Conservation (phyloP, 2,797 vertebrate species). For the Scolopax bukidnonensis region DNA sequence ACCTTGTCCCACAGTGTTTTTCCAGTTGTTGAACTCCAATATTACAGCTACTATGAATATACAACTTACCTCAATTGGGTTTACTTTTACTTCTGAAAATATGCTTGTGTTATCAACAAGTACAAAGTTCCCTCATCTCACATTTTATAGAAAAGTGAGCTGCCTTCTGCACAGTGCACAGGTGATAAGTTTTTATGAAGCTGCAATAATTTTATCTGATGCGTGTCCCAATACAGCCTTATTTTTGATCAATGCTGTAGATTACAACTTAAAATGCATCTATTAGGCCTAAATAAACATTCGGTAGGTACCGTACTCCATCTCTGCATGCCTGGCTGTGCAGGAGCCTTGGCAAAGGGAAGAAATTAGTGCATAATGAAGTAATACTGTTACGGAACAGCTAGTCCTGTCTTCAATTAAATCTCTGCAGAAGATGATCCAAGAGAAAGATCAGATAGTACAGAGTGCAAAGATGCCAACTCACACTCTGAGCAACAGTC, state of each 20-base stretch:
- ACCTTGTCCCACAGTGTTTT: neutral
- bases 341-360: neutral
- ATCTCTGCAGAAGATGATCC: neutral
- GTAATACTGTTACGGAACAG: neutral
- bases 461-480: neutral
- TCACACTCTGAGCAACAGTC: neutral
- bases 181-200: constrained; percentile 25
- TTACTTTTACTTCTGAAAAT: neutral
- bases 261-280: neutral
- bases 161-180: neutral
- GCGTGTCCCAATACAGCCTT: neutral
- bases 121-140: neutral
- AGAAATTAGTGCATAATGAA: neutral
- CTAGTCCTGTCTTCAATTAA: neutral
- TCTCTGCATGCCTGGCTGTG: neutral
- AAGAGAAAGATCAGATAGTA: neutral
- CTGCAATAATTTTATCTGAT: constrained; percentile 17
- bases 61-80: neutral
- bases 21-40: neutral
- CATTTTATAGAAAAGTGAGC: neutral
- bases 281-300: neutral
- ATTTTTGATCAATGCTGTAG: neutral
- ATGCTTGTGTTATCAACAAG: neutral
- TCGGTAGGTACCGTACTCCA: fast-evolving
- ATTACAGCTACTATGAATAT: neutral